Evolutionary conservation across 2,888 invertebrate genomes (phyloP).

Genomic region (Phaedon cochleariae): DNA sequence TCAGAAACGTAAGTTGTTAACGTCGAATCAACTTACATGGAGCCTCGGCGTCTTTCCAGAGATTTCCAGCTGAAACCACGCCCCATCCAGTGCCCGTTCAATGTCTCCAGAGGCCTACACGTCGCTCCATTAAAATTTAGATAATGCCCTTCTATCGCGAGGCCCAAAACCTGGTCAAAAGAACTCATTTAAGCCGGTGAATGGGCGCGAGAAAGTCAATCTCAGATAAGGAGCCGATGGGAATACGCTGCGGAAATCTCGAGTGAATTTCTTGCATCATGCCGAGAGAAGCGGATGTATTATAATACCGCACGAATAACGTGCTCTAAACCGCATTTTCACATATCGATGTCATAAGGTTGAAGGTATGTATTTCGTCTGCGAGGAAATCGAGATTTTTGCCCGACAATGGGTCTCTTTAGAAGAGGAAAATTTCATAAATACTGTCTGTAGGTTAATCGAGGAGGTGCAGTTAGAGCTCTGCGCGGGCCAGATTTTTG

Average conservation of each 20-base stretch:
- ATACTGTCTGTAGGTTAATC: too few relatives aligned
- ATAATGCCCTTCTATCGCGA: conserved; percentile 46
- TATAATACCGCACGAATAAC: neutral
- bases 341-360: neutral
- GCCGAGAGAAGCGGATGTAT: neutral
- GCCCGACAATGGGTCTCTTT: neutral
- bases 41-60: too few relatives aligned
- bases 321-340: neutral
- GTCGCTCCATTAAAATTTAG: conserved; percentile 46
- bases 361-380: neutral
- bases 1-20: too few relatives aligned
- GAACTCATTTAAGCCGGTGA: conserved; percentile 54
- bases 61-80: neutral
- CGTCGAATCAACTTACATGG: too few relatives aligned
- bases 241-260: conserved; percentile 41
- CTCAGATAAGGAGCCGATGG: conserved; percentile 54
- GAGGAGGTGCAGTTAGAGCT: too few relatives aligned
- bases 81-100: neutral
- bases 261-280: conserved; percentile 21
- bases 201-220: conserved; percentile 54
- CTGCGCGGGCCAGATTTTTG: too few relatives aligned
- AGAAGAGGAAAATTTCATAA: too few relatives aligned
- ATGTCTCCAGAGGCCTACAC: conserved; percentile 22
- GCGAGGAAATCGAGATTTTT: neutral
- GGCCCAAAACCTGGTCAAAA: conserved; percentile 48